Percentiles rank a stretch among this genome's conserved stretches.
phyloP scores from a whole-genome alignment of 2,797 vertebrate genomes.

The Crocodylus rhombifer region DNA sequence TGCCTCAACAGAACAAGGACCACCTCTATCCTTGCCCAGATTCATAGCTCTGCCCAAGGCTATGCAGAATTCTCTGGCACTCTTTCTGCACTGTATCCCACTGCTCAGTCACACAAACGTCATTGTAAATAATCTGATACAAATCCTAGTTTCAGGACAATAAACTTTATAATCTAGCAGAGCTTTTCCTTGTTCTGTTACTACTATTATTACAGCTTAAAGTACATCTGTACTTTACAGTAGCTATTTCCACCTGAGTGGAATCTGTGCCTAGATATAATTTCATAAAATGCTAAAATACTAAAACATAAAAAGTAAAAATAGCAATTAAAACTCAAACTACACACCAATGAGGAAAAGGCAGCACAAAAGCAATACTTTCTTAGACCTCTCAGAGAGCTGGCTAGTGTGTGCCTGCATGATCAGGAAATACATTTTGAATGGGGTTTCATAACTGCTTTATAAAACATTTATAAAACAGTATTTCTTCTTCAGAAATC shows the following conservation, averaged over 20 bases:
- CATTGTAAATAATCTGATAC: fast-evolving
- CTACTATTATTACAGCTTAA: fast-evolving
- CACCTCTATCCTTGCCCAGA: slow-evolving; percentile 19
- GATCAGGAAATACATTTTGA: not conserved
- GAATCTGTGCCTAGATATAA: fast-evolving
- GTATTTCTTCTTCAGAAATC: fast-evolving
- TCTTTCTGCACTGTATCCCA: not conserved
- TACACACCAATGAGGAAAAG: not conserved
- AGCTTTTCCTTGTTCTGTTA: not conserved
- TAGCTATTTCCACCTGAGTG: not conserved
- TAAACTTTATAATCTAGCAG: fast-evolving
- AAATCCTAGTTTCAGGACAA: not conserved
- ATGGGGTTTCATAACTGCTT: not conserved
- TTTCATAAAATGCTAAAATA: fast-evolving
- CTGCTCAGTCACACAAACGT: not conserved
- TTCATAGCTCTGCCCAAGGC: slow-evolving; percentile 1
- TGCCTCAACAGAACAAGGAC: not conserved
- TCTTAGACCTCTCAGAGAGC: no score
- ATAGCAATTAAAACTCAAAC: fast-evolving
- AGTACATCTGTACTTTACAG: not conserved
- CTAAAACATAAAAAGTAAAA: not conserved
- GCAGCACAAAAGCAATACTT: fast-evolving
- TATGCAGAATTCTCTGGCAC: not conserved
- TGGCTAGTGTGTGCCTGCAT: no score
- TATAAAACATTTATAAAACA: not conserved